phyloP scores from a whole-genome alignment of 2,113 vertebrate genomes.

The Neodon shergylaensis region DNA sequence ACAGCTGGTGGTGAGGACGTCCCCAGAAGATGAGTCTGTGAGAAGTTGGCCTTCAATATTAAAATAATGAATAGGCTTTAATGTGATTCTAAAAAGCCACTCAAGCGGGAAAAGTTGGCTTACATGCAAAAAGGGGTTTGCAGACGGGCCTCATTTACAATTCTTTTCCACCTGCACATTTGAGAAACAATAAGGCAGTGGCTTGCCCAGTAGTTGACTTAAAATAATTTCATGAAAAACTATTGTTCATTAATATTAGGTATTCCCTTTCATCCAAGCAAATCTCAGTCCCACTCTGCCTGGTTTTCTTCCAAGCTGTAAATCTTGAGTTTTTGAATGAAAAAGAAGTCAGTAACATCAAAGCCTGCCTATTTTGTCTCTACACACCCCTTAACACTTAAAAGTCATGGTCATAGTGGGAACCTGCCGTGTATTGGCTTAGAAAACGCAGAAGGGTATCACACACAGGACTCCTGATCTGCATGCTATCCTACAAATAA shows the following conservation, averaged over 20 bases:
- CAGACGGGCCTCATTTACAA: conserved; percentile 70
- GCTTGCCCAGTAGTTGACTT: neutral
- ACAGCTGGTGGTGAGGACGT: conserved; percentile 38
- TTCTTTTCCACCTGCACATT: conserved; percentile 68
- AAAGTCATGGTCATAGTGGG: neutral
- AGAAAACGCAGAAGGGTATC: neutral
- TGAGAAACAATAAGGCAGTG: conserved; percentile 17
- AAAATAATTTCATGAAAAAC: conserved; percentile 28
- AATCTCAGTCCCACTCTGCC: neutral
- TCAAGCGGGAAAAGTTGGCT: conserved; percentile 69
- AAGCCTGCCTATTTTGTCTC: neutral
- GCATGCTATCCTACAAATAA: neutral
- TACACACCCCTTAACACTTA: neutral
- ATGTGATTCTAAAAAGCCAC: conserved; percentile 70
- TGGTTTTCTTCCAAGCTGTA: neutral
- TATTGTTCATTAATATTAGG: conserved; percentile 26
- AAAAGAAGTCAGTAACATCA: neutral
- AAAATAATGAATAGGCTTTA: conserved; percentile 75
- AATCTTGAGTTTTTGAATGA: neutral
- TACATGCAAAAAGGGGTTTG: conserved; percentile 71
- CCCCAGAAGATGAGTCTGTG: conserved; percentile 64
- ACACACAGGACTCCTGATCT: neutral
- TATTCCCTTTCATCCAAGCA: conserved; percentile 40
- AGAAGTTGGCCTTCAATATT: conserved; percentile 70
- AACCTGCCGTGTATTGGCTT: neutral